Conservation (phyloP, 2,113 vertebrate genomes). For the Ahaetulla prasina region DNA sequence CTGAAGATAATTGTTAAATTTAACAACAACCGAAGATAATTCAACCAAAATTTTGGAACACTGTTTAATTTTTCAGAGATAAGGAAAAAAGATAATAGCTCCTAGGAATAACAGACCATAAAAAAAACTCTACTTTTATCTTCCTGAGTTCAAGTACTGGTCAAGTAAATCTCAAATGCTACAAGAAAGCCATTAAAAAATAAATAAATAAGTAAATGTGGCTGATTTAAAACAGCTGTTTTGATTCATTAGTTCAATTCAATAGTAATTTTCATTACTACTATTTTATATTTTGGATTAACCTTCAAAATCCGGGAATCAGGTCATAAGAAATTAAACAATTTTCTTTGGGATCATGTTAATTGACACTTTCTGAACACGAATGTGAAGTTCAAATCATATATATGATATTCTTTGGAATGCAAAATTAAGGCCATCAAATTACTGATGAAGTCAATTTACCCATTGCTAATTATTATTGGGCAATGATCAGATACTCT, state of each 20-base stretch:
- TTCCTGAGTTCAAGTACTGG: constrained; percentile 80
- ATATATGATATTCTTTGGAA: neutral
- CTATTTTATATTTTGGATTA: constrained; percentile 66
- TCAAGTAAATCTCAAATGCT: constrained; percentile 78
- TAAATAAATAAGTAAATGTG: constrained; percentile 63
- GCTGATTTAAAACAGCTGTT: constrained; percentile 79
- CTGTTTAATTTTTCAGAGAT: constrained; percentile 73
- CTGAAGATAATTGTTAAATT: constrained; percentile 62
- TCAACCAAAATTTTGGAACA: constrained; percentile 66
- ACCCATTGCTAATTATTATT: neutral
- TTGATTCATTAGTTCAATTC: too few relatives aligned
- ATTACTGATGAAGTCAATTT: neutral
- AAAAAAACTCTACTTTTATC: constrained; percentile 73
- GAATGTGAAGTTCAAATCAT: neutral
- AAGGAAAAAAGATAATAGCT: constrained; percentile 73
- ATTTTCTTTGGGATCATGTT: constrained; percentile 33
- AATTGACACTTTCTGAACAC: neutral
- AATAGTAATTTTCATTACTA: constrained; percentile 61
- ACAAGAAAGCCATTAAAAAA: constrained; percentile 57
- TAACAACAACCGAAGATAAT: constrained; percentile 62
- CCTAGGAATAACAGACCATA: constrained; percentile 74
- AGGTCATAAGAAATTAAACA: constrained; percentile 53
- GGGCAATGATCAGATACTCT: neutral
- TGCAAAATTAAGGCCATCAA: neutral
- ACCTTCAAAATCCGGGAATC: constrained; percentile 58